Evolutionary conservation across 2,888 invertebrate species (phyloP).

Genomic region (Nymphalis urticae): DNA sequence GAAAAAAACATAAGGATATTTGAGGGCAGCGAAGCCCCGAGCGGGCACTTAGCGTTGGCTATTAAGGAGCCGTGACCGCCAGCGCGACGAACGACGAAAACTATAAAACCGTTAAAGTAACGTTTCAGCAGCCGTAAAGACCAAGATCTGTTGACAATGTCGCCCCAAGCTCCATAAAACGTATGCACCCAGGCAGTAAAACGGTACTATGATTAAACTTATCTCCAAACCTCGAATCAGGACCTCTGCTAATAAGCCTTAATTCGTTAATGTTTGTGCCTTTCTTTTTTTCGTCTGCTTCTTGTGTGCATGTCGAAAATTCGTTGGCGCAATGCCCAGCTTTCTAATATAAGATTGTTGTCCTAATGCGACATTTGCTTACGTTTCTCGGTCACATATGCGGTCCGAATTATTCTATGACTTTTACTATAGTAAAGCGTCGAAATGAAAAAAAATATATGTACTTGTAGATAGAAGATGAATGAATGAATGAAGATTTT

Average conservation of each 20-base stretch:
- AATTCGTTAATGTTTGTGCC: constrained; percentile 20
- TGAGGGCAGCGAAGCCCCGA: constrained; percentile 71
- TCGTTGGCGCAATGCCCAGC: constrained; percentile 56
- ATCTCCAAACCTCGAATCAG: constrained; percentile 71
- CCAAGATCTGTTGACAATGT: constrained; percentile 82
- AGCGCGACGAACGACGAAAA: constrained; percentile 77
- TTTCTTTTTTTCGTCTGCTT: constrained; percentile 1
- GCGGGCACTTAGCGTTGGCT: constrained; percentile 79
- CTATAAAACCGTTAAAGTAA: constrained; percentile 82
- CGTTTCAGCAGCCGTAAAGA: constrained; percentile 81
- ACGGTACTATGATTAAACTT: constrained; percentile 80
- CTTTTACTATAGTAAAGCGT: constrained; percentile 2
- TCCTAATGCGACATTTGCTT: constrained; percentile 51
- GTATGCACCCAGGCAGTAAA: constrained; percentile 79
- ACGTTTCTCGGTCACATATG: constrained; percentile 38
- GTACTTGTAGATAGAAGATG: constrained; percentile 16
- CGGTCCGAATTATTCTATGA: constrained; percentile 17
- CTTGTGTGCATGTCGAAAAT: constrained; percentile 48
- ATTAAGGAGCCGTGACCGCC: constrained; percentile 79
- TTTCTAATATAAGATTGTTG: constrained; percentile 49
- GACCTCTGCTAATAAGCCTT: constrained; percentile 60
- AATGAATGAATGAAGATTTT: constrained; percentile 27
- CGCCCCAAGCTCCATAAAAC: constrained; percentile 76
- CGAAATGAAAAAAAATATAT: constrained; percentile 15
- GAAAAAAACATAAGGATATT: constrained; percentile 71